These are phyloP conservation scores for Anolis apletophallus DNA, from an alignment of 2,797 vertebrate species.

Conservation along the genomic window DNA sequence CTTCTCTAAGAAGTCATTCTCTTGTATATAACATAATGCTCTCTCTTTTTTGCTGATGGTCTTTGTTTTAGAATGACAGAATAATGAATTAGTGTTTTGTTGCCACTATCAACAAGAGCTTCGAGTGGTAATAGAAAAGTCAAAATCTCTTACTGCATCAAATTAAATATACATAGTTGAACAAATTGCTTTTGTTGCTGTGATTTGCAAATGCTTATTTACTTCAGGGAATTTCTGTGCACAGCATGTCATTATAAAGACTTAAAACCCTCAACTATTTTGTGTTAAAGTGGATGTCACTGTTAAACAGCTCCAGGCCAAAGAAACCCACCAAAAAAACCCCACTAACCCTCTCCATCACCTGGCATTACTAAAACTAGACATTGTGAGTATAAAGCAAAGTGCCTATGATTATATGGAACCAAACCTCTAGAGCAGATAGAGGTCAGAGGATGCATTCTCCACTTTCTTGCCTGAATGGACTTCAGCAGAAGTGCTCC, in stretches of 20 bases:
- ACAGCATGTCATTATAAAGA: constrained; percentile 30
- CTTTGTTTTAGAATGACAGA: background rate
- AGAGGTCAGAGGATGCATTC: background rate
- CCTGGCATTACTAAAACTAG: background rate
- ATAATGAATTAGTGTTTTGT: background rate
- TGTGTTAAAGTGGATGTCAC: background rate
- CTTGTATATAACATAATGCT: background rate
- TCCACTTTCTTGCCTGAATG: background rate
- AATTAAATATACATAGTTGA: constrained; percentile 37
- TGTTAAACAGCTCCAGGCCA: background rate
- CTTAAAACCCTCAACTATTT: constrained; percentile 20
- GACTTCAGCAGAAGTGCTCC: background rate
- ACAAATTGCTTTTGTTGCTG: constrained; percentile 25
- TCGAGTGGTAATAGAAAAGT: constrained; percentile 19
- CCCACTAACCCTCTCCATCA: background rate
- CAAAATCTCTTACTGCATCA: constrained; percentile 17
- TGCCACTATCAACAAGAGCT: constrained; percentile 12
- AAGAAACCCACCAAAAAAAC: background rate
- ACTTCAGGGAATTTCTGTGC: constrained; percentile 28
- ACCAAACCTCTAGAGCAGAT: background rate
- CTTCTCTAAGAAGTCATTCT: background rate
- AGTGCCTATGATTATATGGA: background rate
- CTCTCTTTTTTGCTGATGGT: background rate
- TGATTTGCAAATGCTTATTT: constrained; percentile 26
- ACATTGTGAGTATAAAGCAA: background rate